Conservation (phyloP, 2,113 vertebrate genomes). For the Polypterus bichir region DNA sequence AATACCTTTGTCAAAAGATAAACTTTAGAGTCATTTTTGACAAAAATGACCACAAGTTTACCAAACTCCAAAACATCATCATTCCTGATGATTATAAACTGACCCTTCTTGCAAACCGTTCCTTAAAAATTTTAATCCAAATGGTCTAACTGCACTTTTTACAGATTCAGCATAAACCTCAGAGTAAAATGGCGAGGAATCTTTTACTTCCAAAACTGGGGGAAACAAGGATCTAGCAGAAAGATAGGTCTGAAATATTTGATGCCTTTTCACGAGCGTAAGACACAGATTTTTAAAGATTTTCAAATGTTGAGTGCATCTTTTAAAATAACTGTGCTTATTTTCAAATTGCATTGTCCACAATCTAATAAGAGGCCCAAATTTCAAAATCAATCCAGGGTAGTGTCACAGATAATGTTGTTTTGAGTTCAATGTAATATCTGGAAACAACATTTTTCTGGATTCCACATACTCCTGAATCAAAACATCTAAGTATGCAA, state of each 20-base stretch:
- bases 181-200: conserved; percentile 14
- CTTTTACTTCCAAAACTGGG: conserved; percentile 7
- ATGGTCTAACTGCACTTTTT: conserved; percentile 10
- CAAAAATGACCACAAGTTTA: conserved; percentile 15
- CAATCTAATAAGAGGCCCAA: conserved; percentile 18
- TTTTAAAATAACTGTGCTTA: conserved; percentile 22
- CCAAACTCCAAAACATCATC: conserved; percentile 9
- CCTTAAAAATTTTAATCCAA: conserved; percentile 10
- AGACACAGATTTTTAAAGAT: conserved; percentile 21
- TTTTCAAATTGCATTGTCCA: conserved; percentile 22
- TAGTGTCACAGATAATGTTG: conserved; percentile 20
- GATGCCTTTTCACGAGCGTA: conserved; percentile 17
- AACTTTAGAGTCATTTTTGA: conserved; percentile 8
- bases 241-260: conserved; percentile 15
- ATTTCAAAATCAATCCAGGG: conserved; percentile 20
- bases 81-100: conserved; percentile 11
- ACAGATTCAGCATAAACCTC: conserved; percentile 16
- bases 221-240: conserved; percentile 12
- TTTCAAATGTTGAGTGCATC: conserved; percentile 14
- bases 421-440: conserved; percentile 16
- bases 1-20: not conserved
- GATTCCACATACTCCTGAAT: conserved; percentile 28
- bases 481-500: conserved; percentile 22
- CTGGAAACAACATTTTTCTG: conserved; percentile 18
- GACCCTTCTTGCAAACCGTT: conserved; percentile 13